A percentile compares a stretch with the other conserved stretches of the same genome.
phyloP scores from a whole-genome alignment of 2,888 invertebrate genomes.

The Lasiommata megera region DNA sequence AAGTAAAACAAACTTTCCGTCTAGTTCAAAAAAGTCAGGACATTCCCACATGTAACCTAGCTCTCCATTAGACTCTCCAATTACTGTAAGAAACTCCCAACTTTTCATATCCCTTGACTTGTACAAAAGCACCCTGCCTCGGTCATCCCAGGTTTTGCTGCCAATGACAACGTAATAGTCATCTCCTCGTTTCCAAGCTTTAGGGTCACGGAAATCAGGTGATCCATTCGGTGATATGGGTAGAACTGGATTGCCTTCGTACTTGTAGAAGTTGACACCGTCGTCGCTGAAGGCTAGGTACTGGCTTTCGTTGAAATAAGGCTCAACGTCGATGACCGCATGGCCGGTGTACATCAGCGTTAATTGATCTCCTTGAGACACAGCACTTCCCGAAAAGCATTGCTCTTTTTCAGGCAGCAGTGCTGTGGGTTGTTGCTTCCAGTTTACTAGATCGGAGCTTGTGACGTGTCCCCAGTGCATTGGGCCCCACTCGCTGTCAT shows the following conservation, averaged over 20 bases:
- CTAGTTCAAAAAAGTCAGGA: constrained; percentile 73
- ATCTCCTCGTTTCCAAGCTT: constrained; percentile 65
- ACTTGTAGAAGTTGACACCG: constrained; percentile 65
- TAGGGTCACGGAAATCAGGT: constrained; percentile 76
- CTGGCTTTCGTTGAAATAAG: constrained; percentile 59
- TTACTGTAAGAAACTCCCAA: constrained; percentile 62
- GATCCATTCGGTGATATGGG: constrained; percentile 54
- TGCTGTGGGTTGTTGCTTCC: constrained; percentile 73
- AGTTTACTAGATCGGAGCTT: constrained; percentile 71
- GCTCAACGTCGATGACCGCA: constrained; percentile 43
- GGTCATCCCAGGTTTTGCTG: constrained; percentile 55
- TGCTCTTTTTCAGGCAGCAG: constrained; percentile 66
- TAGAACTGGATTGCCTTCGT: constrained; percentile 65
- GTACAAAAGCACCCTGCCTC: constrained; percentile 64
- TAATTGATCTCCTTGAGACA: constrained; percentile 56
- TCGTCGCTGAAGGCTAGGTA: constrained; percentile 66
- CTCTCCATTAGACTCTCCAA: constrained; percentile 61
- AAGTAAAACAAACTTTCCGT: constrained; percentile 64
- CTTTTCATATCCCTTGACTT: constrained; percentile 58
- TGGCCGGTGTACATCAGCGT: constrained; percentile 68
- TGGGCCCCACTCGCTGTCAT: constrained; percentile 65
- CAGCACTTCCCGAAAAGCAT: constrained; percentile 74
- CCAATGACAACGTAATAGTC: constrained; percentile 70
- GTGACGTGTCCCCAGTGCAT: constrained; percentile 80
- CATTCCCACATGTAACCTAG: constrained; percentile 79